Percentiles rank a stretch among this genome's conserved stretches.
Conservation (phyloP, 1,140 invertebrate species). For the Leptopilina clavipes region DNA sequence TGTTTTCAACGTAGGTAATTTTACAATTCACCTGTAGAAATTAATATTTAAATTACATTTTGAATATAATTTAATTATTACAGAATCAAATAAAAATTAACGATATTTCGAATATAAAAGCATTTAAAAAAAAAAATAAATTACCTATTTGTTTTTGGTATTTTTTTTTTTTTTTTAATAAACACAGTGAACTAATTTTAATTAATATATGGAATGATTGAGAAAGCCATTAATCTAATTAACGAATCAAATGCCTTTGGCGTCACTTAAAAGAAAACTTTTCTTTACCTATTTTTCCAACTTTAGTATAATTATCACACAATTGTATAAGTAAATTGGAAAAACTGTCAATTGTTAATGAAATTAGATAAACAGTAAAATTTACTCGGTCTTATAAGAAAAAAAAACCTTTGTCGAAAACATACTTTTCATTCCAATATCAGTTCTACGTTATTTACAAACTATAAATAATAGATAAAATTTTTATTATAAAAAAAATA, state of each 20-base stretch:
- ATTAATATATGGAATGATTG: slow-evolving; percentile 14
- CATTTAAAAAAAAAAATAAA: no score
- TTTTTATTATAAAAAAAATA: slow-evolving; percentile 13
- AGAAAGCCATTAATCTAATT: neutral
- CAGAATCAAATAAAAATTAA: no score
- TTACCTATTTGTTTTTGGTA: no score
- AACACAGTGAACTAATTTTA: neutral
- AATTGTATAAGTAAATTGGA: slow-evolving; percentile 6
- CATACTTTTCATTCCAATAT: neutral
- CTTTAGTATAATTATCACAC: slow-evolving; percentile 27
- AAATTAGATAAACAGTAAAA: slow-evolving; percentile 1
- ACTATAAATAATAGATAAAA: slow-evolving; percentile 25
- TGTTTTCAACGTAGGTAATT: no score
- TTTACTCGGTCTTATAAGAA: neutral
- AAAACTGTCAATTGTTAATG: neutral
- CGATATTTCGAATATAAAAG: no score
- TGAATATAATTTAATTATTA: no score
- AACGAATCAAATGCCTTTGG: slow-evolving; percentile 4
- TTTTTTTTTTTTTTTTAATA: no score
- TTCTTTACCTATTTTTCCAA: neutral
- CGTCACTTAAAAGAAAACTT: neutral
- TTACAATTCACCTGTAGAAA: no score
- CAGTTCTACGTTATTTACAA: slow-evolving; percentile 17
- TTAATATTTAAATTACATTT: no score
- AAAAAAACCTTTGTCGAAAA: neutral